Evolutionary conservation across 2,113 vertebrate species (phyloP).

Genomic region (Poicephalus gulielmi): DNA sequence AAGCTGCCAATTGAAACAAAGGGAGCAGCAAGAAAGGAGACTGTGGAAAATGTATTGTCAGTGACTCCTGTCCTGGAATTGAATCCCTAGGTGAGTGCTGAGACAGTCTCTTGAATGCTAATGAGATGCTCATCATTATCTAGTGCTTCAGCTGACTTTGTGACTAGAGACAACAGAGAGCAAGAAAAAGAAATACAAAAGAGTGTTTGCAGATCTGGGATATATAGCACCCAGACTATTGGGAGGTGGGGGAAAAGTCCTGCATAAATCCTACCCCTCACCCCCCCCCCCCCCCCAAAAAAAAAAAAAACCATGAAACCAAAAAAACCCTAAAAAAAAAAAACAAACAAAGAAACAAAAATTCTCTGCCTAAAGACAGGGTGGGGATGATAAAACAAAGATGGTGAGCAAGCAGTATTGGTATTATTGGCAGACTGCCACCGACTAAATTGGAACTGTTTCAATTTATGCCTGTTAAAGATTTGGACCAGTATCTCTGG

Average conservation of each 20-base stretch:
- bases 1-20: constrained; percentile 49
- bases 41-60: constrained; percentile 42
- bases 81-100: constrained; percentile 16
- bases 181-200: background rate
- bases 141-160: background rate
- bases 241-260: background rate
- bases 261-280: background rate
- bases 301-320: too few species aligned
- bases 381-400: background rate
- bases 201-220: background rate
- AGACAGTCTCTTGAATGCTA: background rate
- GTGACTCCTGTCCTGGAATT: constrained; percentile 8
- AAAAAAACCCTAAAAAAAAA: too few species aligned
- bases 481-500: background rate
- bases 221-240: background rate
- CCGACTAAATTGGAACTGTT: background rate
- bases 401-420: background rate
- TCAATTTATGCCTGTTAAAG: background rate
- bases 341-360: too few species aligned
- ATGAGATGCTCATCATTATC: background rate
- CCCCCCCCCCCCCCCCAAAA: background rate
- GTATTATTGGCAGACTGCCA: background rate
- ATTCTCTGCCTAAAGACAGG: background rate
- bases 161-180: background rate
- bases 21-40: constrained; percentile 18